Conservation (phyloP, 2,113 vertebrate genomes). For the Murina feae region DNA sequence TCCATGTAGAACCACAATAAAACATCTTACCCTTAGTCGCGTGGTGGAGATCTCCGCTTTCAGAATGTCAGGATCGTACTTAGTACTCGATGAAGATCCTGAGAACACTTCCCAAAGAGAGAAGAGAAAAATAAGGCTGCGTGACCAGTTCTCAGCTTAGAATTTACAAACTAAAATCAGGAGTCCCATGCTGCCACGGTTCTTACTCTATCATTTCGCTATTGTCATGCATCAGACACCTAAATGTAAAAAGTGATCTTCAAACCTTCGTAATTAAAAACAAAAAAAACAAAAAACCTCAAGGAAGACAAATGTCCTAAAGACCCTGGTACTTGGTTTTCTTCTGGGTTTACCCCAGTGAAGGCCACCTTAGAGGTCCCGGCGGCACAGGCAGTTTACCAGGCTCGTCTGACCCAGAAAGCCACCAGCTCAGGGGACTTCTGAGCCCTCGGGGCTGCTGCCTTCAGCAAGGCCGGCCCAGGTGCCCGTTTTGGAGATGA, state of each 20-base stretch:
- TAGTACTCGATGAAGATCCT: conserved; percentile 89
- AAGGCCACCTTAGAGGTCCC: background rate
- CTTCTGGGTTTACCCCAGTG: background rate
- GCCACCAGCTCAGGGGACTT: background rate
- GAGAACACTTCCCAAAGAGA: conserved; percentile 83
- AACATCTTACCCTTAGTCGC: conserved; percentile 85
- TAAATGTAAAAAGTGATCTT: conserved; percentile 30
- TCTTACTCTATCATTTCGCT: conserved; percentile 29
- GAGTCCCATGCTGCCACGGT: background rate
- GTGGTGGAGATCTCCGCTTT: conserved; percentile 91
- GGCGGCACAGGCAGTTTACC: fast-evolving
- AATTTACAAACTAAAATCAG: background rate
- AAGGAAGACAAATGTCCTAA: background rate
- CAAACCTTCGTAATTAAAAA: background rate
- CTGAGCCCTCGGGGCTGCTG: background rate
- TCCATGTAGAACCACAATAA: background rate
- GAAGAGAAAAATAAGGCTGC: background rate
- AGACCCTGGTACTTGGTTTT: background rate
- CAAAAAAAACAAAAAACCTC: background rate
- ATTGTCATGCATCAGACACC: conserved; percentile 1
- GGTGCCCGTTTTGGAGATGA: background rate
- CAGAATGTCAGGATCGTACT: conserved; percentile 90
- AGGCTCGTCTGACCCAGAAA: background rate
- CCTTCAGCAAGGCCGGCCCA: background rate
- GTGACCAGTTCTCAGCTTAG: background rate